Evolutionary conservation across 2,888 invertebrate genomes (phyloP), one percentile per base, ranked within the genome.

Genomic region (Macaria liturata): DNA sequence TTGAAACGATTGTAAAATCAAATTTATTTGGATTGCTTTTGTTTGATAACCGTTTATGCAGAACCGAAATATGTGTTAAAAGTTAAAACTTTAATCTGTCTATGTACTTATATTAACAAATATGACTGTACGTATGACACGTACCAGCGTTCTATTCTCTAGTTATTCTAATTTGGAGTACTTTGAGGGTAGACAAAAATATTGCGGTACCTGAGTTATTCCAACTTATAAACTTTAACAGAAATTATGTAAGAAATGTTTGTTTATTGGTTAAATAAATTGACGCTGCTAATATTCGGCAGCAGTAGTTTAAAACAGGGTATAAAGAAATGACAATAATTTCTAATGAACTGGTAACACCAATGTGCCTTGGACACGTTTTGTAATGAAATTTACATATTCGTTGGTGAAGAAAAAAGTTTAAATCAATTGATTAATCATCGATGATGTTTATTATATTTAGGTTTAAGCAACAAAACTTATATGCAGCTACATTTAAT

Each of bases 241-340:
- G 7, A 7, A 37, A 7, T 37, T 37, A 37, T 1, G 7, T 6
- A 37, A 37, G 34, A 37, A 37, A 37, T 37, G 34, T 6, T 37
- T 37, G 34, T 37, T 37, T 4, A 37, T 37, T 37, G 34, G 7
- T 37, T 4, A 37, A 9, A 46, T 40, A 42, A 9, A 34, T 9
- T 5, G 34, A 37, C 30, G 20, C 9, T 56, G 54, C 48, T 58
- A 53, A n/a, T 42, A 46, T 40, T 54, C 50, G 54, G 62, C 61
- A 49, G 59, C 49, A 47, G 32, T n/a, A 55, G 9, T n/a, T 61
- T 62, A 58, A 70, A 78, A 86, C 88, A 88, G 89, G 89, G 88
- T 88, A 87, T 72, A 59, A 70, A 53, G 55, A 67, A 72, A 83
- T 82, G 84, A 87, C 85, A 84, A 80, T 75, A 76, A 76, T 83